Percentiles rank a stretch among this genome's conserved stretches.
These are phyloP conservation scores for Solea senegalensis DNA, from an alignment of 2,113 vertebrate genomes.

Conservation along the genomic window DNA sequence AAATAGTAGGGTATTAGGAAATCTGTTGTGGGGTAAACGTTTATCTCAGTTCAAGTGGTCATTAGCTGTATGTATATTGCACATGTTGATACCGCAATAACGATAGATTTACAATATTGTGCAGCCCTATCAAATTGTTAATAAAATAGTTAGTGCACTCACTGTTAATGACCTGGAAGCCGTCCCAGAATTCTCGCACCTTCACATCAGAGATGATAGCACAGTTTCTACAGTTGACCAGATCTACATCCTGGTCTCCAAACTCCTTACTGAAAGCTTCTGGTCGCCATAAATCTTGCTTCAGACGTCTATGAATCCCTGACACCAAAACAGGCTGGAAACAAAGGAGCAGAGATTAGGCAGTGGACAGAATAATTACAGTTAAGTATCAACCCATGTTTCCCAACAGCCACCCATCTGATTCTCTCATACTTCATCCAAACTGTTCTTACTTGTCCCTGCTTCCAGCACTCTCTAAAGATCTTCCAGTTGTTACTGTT, in stretches of 20 bases:
- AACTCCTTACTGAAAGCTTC: slow-evolving; percentile 97
- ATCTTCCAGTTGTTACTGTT: slow-evolving; percentile 99
- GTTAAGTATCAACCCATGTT: neutral
- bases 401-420: neutral
- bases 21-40: too few species aligned
- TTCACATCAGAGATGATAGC: slow-evolving; percentile 98
- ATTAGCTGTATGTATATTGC: too few species aligned
- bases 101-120: too few species aligned
- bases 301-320: slow-evolving; percentile 95
- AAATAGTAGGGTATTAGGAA: too few species aligned
- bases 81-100: too few species aligned
- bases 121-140: neutral
- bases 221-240: slow-evolving; percentile 98
- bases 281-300: slow-evolving; percentile 90
- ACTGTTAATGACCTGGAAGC: slow-evolving; percentile 97
- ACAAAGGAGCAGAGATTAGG: slow-evolving; percentile 7
- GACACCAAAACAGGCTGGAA: slow-evolving; percentile 96
- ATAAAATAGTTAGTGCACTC: slow-evolving; percentile 63
- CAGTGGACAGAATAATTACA: neutral
- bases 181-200: slow-evolving; percentile 99
- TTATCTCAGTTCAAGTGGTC: too few species aligned
- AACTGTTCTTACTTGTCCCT: slow-evolving; percentile 90
- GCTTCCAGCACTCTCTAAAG: slow-evolving; percentile 99
- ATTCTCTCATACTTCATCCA: neutral
- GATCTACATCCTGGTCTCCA: slow-evolving; percentile 97